These are phyloP conservation scores for Sebastes miniatus DNA, from an alignment of 2,797 vertebrate species.

Conservation along the genomic window DNA sequence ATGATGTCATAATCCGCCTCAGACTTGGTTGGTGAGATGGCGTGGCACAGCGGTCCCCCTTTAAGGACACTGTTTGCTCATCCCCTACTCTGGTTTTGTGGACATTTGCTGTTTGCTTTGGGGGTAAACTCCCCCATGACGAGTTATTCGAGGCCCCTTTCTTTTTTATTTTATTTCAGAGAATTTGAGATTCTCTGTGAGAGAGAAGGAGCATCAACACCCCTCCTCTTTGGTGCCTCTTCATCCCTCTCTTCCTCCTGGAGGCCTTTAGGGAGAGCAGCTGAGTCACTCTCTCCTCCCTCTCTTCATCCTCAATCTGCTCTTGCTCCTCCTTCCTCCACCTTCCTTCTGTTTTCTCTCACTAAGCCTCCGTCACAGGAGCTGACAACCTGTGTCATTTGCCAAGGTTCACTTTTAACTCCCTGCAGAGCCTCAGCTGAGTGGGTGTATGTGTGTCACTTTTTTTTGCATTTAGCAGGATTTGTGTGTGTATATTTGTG, in stretches of 20 bases:
- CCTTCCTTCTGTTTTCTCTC: slow-evolving; percentile 53
- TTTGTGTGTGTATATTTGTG: slow-evolving; percentile 13
- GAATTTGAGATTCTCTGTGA: slow-evolving; percentile 19
- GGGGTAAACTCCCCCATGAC: background rate
- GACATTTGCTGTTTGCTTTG: slow-evolving; percentile 26
- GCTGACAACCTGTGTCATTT: slow-evolving; percentile 62
- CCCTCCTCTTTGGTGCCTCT: slow-evolving; percentile 22
- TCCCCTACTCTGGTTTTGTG: background rate
- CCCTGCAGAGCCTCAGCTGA: background rate
- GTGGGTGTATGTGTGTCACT: background rate
- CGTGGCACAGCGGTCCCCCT: slow-evolving; percentile 8
- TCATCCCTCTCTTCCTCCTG: slow-evolving; percentile 29
- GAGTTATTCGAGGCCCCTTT: slow-evolving; percentile 21
- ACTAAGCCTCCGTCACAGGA: slow-evolving; percentile 47
- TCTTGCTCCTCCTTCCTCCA: slow-evolving; percentile 38
- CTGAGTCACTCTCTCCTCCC: slow-evolving; percentile 62
- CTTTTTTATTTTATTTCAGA: slow-evolving; percentile 13
- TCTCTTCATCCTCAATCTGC: slow-evolving; percentile 56
- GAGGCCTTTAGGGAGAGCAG: slow-evolving; percentile 56
- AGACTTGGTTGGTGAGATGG: slow-evolving; percentile 15
- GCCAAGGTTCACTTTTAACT: slow-evolving; percentile 37
- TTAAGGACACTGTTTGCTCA: slow-evolving; percentile 41
- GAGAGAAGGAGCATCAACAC: slow-evolving; percentile 12
- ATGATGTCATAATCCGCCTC: slow-evolving; percentile 15
- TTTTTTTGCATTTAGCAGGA: slow-evolving; percentile 4